These are phyloP conservation scores for Babyrousa celebensis DNA, from an alignment of 2,797 vertebrate genomes.

Conservation along the genomic window DNA sequence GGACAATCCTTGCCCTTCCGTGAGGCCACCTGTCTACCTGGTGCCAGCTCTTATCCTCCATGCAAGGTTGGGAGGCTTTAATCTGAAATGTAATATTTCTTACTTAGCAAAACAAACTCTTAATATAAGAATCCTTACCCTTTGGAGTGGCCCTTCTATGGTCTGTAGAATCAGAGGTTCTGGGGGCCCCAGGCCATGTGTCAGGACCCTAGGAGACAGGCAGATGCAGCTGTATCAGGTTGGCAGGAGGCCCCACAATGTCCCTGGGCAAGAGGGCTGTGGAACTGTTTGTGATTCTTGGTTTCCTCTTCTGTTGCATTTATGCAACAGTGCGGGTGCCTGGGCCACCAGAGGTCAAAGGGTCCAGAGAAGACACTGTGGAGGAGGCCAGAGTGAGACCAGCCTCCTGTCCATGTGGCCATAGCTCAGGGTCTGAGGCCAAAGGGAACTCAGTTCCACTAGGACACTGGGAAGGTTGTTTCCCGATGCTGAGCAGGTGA, in stretches of 20 bases:
- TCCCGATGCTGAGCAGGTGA: not conserved
- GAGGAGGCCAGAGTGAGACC: not conserved
- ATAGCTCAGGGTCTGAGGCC: not conserved
- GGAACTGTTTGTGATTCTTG: not conserved
- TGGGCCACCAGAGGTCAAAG: not conserved
- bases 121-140: not conserved
- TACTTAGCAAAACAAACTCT: not conserved
- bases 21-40: not conserved
- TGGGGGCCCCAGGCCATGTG: not conserved
- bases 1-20: not conserved
- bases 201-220: not conserved
- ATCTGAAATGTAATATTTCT: not conserved
- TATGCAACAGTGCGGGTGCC: not conserved
- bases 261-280: too few relatives aligned
- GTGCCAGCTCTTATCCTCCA: not conserved
- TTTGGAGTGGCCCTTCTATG: not conserved
- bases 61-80: not conserved
- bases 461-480: not conserved
- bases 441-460: not conserved
- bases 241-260: too few relatives aligned
- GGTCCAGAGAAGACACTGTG: not conserved
- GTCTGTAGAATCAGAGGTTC: not conserved
- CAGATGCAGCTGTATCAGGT: not conserved
- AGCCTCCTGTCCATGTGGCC: not conserved
- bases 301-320: not conserved